Evolutionary conservation across 2,888 invertebrate species (phyloP), one percentile per base, ranked within the genome.

Genomic region (Tortrix viridana): DNA sequence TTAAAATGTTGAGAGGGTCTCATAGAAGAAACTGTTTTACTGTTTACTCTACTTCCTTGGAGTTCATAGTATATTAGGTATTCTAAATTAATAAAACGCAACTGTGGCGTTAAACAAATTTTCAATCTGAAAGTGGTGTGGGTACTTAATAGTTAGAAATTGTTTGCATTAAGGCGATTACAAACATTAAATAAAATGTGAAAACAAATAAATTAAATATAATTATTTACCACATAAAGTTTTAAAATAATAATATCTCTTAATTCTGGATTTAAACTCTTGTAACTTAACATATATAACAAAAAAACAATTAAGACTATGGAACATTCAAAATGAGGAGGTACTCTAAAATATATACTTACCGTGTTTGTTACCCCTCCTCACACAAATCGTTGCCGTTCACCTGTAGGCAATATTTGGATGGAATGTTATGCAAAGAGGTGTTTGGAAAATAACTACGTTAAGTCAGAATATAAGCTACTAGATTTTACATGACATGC

Each of bases 221-320:
- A 19, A 44, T 78, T 71, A 73, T 74, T 76, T 80, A 80, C 77
- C 72, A 72, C 77, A 82, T 81, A 75, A 82, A 73, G 71, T 81
- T 81, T 78, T 75, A 82, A 82, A 82, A 77, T 85, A 89, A 83
- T 89, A 89, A 90, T 90, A 90, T 89, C 88, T 86, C 74, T 84
- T 84, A 75, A 86, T 88, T 89, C 86, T 88, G 88, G 88, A 81
- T 81, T 80, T 84, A 89, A 86, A 87, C 84, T 88, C 86, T 89
- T 82, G 72, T 77, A 80, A 81, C 83, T 81, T 85, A 80, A 81
- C 83, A 81, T 85, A 88, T 84, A 88, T 67, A 87, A 89, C 80
- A 88, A 83, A 79, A 80, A 85, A 89, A 90, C 86, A 86, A 87
- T 76, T 74, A 75, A 70, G 62, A 72, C 73, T 75, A 71, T 75